These are phyloP conservation scores for Rhinogobius similis DNA, from an alignment of 2,113 vertebrate species.

Conservation along the genomic window DNA sequence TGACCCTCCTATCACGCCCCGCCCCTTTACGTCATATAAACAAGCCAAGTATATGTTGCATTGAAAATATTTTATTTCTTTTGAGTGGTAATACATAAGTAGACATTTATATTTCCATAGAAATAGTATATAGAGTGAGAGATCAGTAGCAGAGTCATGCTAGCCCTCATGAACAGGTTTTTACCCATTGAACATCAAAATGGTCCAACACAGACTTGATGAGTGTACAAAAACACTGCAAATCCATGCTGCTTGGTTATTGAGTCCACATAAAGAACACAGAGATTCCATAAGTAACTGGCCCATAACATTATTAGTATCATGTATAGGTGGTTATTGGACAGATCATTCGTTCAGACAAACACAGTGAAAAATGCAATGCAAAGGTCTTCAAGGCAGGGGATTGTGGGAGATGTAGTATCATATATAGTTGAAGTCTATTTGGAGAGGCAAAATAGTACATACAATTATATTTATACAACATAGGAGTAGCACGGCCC, in stretches of 20 bases:
- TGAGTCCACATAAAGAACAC: conserved; percentile 62
- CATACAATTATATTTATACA: neutral
- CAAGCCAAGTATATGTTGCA: conserved; percentile 21
- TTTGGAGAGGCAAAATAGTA: conserved; percentile 8
- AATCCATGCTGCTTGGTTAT: conserved; percentile 77
- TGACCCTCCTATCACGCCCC: too few relatives aligned
- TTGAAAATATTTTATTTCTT: conserved; percentile 83
- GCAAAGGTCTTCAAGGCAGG: neutral
- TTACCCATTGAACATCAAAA: conserved; percentile 72
- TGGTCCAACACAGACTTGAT: conserved; percentile 70
- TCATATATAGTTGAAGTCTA: conserved; percentile 4
- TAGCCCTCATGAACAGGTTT: conserved; percentile 81
- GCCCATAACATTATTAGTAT: conserved; percentile 42
- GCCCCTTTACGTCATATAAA: neutral
- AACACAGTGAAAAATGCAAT: conserved; percentile 5
- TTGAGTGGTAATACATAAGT: conserved; percentile 76
- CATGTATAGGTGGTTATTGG: conserved; percentile 36
- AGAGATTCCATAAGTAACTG: conserved; percentile 57
- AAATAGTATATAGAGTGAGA: conserved; percentile 75
- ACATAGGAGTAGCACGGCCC: neutral
- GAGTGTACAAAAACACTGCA: conserved; percentile 73
- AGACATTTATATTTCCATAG: conserved; percentile 77
- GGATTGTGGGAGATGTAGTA: conserved; percentile 1
- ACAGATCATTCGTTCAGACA: conserved; percentile 24
- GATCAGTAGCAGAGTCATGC: conserved; percentile 80